Percentiles rank a stretch among this genome's conserved stretches.
Evolutionary conservation across 2,888 invertebrate species (phyloP).

Genomic region (Drosophila nr. perissopoda): DNA sequence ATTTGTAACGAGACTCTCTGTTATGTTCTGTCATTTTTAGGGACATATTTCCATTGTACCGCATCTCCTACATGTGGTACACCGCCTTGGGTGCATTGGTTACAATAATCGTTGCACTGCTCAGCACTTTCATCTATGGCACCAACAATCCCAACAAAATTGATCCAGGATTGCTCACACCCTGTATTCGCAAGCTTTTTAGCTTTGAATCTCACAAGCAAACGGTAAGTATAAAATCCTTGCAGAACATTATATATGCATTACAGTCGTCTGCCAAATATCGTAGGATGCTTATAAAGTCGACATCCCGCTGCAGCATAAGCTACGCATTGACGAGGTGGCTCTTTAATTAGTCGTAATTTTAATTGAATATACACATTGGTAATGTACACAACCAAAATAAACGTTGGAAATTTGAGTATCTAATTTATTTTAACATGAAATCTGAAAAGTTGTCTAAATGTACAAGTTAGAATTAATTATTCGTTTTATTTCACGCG

Average conservation of each 20-base stretch:
- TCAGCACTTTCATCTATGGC: slow-evolving; percentile 80
- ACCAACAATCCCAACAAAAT: slow-evolving; percentile 87
- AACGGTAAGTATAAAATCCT: slow-evolving; percentile 26
- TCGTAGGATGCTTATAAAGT: slow-evolving; percentile 65
- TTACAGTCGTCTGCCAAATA: neutral
- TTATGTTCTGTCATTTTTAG: slow-evolving; percentile 55
- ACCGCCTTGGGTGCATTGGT: slow-evolving; percentile 87
- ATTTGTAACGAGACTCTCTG: neutral
- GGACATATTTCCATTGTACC: slow-evolving; percentile 86
- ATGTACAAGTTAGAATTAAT: neutral
- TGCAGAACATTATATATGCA: neutral
- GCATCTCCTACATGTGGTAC: slow-evolving; percentile 93
- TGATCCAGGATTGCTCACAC: slow-evolving; percentile 88
- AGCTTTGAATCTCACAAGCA: slow-evolving; percentile 26
- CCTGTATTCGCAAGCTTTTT: slow-evolving; percentile 83
- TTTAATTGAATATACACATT: neutral
- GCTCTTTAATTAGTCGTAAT: slow-evolving; percentile 59
- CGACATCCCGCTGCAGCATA: slow-evolving; percentile 73
- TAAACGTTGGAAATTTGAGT: neutral
- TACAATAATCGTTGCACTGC: slow-evolving; percentile 85
- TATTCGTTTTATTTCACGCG: neutral
- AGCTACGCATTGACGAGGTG: slow-evolving; percentile 72
- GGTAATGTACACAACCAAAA: neutral
- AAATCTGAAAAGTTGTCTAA: neutral
- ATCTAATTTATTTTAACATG: neutral